Evolutionary conservation across 2,888 invertebrate genomes (phyloP).

Genomic region (Tenthredo notha): DNA sequence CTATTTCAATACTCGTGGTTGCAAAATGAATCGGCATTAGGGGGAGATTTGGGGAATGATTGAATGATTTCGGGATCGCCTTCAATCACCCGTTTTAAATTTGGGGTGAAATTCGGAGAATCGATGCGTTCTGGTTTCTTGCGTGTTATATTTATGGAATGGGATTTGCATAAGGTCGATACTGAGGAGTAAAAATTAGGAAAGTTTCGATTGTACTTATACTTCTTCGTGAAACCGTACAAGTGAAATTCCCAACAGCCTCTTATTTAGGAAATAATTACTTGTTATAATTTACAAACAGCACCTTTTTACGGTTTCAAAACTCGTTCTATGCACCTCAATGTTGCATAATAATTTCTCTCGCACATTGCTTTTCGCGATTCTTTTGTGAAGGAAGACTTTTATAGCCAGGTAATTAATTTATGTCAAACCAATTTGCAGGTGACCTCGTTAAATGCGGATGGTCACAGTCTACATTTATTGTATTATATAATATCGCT

Average conservation of each 20-base stretch:
- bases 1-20: too few species aligned
- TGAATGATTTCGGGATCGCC: too few species aligned
- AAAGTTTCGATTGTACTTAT: slow-evolving; percentile 1
- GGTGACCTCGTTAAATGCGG: slow-evolving; percentile 33
- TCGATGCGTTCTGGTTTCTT: too few species aligned
- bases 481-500: background rate
- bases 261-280: background rate
- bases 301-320: background rate
- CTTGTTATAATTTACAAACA: background rate
- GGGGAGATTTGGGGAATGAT: too few species aligned
- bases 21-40: too few species aligned
- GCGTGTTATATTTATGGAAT: too few species aligned
- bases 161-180: background rate
- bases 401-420: slow-evolving; percentile 27
- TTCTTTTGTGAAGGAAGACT: slow-evolving; percentile 29
- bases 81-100: too few species aligned
- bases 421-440: slow-evolving; percentile 40
- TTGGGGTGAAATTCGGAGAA: too few species aligned
- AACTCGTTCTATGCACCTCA: background rate
- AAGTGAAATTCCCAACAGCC: background rate
- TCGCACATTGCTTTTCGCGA: background rate
- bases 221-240: slow-evolving; percentile 32
- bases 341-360: background rate
- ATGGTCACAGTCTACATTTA: background rate
- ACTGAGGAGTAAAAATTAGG: background rate